Evolutionary conservation across 2,113 vertebrate genomes (phyloP), one percentile per base, ranked within the genome.

Genomic region (Hirundichthys speculiger): DNA sequence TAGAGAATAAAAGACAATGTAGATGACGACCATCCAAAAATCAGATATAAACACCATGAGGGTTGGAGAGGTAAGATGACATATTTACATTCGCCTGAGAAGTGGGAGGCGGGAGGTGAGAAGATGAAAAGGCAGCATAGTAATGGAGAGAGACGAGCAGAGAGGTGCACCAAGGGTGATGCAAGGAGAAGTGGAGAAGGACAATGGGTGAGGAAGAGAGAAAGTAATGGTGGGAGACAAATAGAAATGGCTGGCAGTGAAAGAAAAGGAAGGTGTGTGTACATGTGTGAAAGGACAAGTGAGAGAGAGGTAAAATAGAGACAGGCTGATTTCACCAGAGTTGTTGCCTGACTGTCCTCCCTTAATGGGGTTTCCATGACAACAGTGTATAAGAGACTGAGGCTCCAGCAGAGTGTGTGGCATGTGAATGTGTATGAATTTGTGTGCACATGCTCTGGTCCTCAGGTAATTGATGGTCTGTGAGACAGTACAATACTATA

Each of bases 311-410:
- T 75, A 80, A 50, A 72, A 50, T 73, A 81, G 80, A 83, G 83
- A 71, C 82, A 42, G 79, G 80, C 83, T 87, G 84, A 87, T 92
- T 91, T 90, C 75, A 89, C 87, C 76, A 73, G 77, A 85, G 82
- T 89, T 90, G 84, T 84, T 86, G 88, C 74, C 78, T 74, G 83
- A 88, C 82, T 90, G 88, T 91, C 90, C 90, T 92, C 88, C 85
- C 89, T 90, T 93, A 92, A 93, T 90, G 80, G 89, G 83, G 92
- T 93, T 93, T 88, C 89, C 86, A 92, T 93, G 91, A 92, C 92
- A 90, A 93, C 92, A 82, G 74, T 80, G 86, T 91, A 89, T 88
- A 89, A 89, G 83, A 82, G 84, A 85, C 83, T 83, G 74, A 87
- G 87, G 76, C 83, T 69, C 73, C 71, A 83, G 76, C 63, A 64